Evolutionary conservation across 2,797 vertebrate genomes (phyloP).

Genomic region (Cossypha polioptera): DNA sequence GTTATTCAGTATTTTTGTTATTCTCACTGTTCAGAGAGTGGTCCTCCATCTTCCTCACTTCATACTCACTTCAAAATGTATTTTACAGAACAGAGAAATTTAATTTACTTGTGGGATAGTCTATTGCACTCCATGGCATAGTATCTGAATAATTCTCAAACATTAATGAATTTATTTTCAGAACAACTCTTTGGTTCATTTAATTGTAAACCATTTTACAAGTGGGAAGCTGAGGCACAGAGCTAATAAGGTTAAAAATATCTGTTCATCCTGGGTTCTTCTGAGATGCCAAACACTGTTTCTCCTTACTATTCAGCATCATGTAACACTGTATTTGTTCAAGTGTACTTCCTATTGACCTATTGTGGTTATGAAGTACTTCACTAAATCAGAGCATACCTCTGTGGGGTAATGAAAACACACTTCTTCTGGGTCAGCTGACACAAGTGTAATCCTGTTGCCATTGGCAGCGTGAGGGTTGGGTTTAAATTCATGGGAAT

Average conservation of each 20-base stretch:
- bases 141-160: conserved; percentile 41
- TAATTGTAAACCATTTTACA: conserved; percentile 62
- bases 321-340: conserved; percentile 23
- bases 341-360: conserved; percentile 56
- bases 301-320: conserved; percentile 11
- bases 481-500: conserved; percentile 21
- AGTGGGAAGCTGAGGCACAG: conserved; percentile 61
- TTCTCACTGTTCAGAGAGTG: background rate
- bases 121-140: conserved; percentile 5
- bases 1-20: background rate
- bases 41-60: background rate
- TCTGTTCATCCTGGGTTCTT: conserved; percentile 24
- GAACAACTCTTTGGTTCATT: conserved; percentile 46
- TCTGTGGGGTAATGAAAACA: conserved; percentile 41
- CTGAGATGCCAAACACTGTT: conserved; percentile 13
- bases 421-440: conserved; percentile 35
- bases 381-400: conserved; percentile 52
- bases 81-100: conserved; percentile 19
- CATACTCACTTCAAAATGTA: background rate
- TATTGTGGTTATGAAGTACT: conserved; percentile 37
- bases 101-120: conserved; percentile 5
- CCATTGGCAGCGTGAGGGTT: background rate
- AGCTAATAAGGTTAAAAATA: conserved; percentile 70
- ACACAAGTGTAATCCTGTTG: conserved; percentile 1
- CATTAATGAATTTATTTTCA: conserved; percentile 66